These are phyloP conservation scores for Diplodus sargus DNA, from an alignment of 2,797 vertebrate genomes.

Conservation along the genomic window DNA sequence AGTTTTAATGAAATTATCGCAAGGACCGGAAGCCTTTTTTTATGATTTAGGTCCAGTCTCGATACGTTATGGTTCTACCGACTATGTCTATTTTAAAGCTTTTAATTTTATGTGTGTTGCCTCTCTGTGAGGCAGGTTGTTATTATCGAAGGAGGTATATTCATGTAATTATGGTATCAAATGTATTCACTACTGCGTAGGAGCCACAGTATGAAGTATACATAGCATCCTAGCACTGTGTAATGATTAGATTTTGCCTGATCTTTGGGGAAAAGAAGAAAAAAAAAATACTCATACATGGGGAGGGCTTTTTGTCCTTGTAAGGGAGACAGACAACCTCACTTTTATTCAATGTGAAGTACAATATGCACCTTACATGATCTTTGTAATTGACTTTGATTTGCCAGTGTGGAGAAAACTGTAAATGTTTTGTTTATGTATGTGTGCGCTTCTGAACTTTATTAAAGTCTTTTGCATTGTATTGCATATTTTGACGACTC, in stretches of 20 bases:
- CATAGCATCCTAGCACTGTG: conserved; percentile 86
- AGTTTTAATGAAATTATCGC: conserved; percentile 56
- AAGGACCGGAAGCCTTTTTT: conserved; percentile 47
- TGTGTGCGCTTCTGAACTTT: conserved; percentile 90
- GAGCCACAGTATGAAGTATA: conserved; percentile 83
- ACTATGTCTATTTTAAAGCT: conserved; percentile 80
- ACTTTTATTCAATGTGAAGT: conserved; percentile 88
- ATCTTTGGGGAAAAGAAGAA: conserved; percentile 73
- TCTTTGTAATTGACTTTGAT: conserved; percentile 88
- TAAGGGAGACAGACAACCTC: conserved; percentile 81
- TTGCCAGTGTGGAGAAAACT: conserved; percentile 88
- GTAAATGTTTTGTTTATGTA: conserved; percentile 90
- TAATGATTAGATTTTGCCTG: conserved; percentile 85
- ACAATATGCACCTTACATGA: conserved; percentile 89
- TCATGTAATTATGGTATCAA: conserved; percentile 86
- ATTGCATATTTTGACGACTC: conserved; percentile 83
- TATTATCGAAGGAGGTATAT: conserved; percentile 81
- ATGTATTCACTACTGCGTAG: conserved; percentile 85
- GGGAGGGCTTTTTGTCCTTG: conserved; percentile 75
- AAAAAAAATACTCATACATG: conserved; percentile 64
- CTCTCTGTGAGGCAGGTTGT: conserved; percentile 76
- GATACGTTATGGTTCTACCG: conserved; percentile 52
- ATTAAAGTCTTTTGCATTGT: conserved; percentile 93
- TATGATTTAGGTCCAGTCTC: conserved; percentile 55
- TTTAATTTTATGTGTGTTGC: conserved; percentile 78